Evolutionary conservation across 2,113 vertebrate species (phyloP).

Genomic region (Sinocyclocheilus grahami): DNA sequence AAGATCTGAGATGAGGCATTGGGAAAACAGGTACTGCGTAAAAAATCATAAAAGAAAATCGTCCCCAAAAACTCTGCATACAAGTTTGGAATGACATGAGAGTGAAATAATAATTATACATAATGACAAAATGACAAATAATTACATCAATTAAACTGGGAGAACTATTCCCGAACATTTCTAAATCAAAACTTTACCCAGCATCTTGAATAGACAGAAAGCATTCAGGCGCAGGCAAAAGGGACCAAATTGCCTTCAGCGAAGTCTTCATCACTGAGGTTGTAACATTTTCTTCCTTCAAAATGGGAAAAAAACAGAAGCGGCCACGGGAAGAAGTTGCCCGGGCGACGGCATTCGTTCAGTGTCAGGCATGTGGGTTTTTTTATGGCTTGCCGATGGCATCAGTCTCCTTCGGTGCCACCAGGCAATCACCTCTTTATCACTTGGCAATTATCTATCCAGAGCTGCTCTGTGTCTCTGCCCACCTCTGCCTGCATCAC

Average conservation of each 20-base stretch:
- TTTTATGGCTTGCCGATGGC: conserved; percentile 83
- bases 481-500: conserved; percentile 67
- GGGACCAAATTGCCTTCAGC: conserved; percentile 58
- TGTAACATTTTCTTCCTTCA: conserved; percentile 66
- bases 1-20: too few relatives aligned
- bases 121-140: neutral
- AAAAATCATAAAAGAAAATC: too few relatives aligned
- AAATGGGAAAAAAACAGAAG: conserved; percentile 51
- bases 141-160: neutral
- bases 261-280: conserved; percentile 66
- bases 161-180: conserved; percentile 22
- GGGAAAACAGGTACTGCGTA: too few relatives aligned
- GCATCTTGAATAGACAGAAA: conserved; percentile 62
- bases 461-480: conserved; percentile 74
- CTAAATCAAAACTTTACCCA: conserved; percentile 64
- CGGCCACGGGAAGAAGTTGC: conserved; percentile 66
- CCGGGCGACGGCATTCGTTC: conserved; percentile 73
- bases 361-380: conserved; percentile 79
- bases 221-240: conserved; percentile 51
- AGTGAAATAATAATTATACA: neutral
- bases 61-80: neutral
- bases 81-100: neutral
- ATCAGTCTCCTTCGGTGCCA: conserved; percentile 78
- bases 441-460: conserved; percentile 82
- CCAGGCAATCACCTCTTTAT: conserved; percentile 84